Evolutionary conservation across 2,113 vertebrate genomes (phyloP).

Genomic region (Rhinolophus ferrumequinum): DNA sequence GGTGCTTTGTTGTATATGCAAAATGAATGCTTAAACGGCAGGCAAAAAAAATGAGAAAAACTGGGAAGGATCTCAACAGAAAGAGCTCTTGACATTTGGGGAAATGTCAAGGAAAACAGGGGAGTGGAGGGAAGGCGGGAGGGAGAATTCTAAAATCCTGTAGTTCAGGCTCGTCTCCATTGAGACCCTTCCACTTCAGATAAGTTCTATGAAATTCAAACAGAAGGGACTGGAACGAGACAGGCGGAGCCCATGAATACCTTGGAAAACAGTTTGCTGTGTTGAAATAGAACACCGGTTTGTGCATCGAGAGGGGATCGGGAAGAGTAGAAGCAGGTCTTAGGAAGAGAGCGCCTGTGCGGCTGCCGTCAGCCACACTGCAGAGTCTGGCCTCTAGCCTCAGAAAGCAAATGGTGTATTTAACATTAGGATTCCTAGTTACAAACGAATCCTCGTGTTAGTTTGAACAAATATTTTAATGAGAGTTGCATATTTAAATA

Average conservation of each 20-base stretch:
- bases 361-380: fast-evolving
- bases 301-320: neutral
- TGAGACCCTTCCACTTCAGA: neutral
- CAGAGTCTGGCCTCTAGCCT: neutral
- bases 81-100: slow-evolving; percentile 12
- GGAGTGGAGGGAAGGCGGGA: neutral
- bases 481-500: neutral
- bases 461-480: neutral
- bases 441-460: neutral
- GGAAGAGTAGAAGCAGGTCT: neutral
- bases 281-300: neutral
- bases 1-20: neutral
- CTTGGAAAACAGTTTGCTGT: fast-evolving
- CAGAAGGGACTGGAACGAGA: neutral
- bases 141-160: neutral
- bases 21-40: neutral
- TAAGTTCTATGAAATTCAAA: neutral
- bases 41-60: neutral
- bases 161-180: neutral
- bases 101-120: neutral
- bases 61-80: neutral
- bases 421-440: neutral
- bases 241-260: neutral
- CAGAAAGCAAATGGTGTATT: neutral
- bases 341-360: neutral